Percentiles rank a stretch among this genome's conserved stretches.
phyloP scores from a whole-genome alignment of 2,113 vertebrate genomes.

The Pycnonotus jocosus region DNA sequence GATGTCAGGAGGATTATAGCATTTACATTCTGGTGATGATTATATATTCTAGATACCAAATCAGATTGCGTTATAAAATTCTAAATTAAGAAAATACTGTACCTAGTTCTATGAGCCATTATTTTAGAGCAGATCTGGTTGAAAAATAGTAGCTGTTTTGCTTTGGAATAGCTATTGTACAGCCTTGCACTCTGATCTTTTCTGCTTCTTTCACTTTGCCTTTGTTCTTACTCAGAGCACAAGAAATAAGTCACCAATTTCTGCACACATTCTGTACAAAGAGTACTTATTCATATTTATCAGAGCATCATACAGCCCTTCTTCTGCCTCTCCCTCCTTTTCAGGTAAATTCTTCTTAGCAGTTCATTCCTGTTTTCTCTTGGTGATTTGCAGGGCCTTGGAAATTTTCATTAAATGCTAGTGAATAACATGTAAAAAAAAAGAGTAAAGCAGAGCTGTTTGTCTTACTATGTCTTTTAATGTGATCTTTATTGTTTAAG shows the following conservation, averaged over 20 bases:
- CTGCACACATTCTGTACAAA: not conserved
- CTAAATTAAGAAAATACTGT: slow-evolving; percentile 21
- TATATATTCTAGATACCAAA: slow-evolving; percentile 19
- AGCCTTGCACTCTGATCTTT: not conserved
- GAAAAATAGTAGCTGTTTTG: not conserved
- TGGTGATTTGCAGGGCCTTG: not conserved
- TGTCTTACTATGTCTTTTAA: slow-evolving; percentile 21
- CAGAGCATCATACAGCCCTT: not conserved
- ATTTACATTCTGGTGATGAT: slow-evolving; percentile 20
- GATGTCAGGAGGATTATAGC: not conserved
- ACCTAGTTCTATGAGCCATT: not conserved
- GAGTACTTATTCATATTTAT: not conserved
- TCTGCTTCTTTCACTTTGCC: not conserved
- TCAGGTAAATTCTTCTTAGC: not conserved
- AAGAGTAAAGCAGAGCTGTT: not conserved
- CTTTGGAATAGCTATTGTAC: not conserved
- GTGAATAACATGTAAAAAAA: not conserved
- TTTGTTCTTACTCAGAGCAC: not conserved
- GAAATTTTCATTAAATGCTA: not conserved
- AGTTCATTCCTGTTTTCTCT: not conserved
- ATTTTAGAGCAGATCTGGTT: not conserved
- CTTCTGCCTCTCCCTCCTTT: not conserved
- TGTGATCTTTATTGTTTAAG: slow-evolving; percentile 35
- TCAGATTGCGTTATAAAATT: not conserved
- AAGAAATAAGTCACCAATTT: not conserved